Conservation (phyloP, 2,888 invertebrate genomes). For the Mycalesis mineus region DNA sequence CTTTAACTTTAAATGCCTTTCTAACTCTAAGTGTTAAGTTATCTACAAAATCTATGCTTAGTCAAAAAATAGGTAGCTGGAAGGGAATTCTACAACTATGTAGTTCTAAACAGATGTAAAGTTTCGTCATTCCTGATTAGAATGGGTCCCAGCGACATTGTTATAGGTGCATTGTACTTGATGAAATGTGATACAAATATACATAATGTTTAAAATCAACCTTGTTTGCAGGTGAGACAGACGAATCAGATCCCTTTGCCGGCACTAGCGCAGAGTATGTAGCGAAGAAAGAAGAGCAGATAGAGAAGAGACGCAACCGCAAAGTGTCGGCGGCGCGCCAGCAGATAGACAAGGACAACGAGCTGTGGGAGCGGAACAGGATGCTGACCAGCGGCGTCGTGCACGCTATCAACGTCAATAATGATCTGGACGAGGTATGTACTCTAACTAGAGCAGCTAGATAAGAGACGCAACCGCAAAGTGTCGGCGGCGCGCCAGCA, state of each 20-base stretch:
- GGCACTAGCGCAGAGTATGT: conserved; percentile 94
- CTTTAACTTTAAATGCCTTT: too few relatives aligned
- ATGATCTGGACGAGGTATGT: conserved; percentile 91
- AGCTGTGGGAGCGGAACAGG: conserved; percentile 98
- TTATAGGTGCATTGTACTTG: too few relatives aligned
- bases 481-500: conserved; percentile 97
- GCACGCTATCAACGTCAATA: conserved; percentile 90
- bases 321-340: conserved; percentile 96
- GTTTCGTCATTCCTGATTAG: too few relatives aligned
- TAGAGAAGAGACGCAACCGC: conserved; percentile 93
- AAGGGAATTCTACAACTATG: too few relatives aligned
- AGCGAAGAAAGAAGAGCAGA: conserved; percentile 93
- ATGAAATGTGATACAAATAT: too few relatives aligned
- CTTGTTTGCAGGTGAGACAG: conserved; percentile 81
- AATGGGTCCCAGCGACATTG: too few relatives aligned
- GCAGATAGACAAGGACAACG: conserved; percentile 98
- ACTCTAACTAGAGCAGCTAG: conserved; percentile 91
- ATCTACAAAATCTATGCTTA: too few relatives aligned
- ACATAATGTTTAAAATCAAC: background rate
- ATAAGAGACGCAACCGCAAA: conserved; percentile 92
- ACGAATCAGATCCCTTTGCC: conserved; percentile 95
- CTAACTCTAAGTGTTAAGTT: too few relatives aligned
- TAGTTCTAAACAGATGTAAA: too few relatives aligned
- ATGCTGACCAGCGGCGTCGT: conserved; percentile 98
- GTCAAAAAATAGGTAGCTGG: too few relatives aligned